Evolutionary conservation across 2,888 invertebrate genomes (phyloP).

Genomic region (Synanthedon formicaeformis): DNA sequence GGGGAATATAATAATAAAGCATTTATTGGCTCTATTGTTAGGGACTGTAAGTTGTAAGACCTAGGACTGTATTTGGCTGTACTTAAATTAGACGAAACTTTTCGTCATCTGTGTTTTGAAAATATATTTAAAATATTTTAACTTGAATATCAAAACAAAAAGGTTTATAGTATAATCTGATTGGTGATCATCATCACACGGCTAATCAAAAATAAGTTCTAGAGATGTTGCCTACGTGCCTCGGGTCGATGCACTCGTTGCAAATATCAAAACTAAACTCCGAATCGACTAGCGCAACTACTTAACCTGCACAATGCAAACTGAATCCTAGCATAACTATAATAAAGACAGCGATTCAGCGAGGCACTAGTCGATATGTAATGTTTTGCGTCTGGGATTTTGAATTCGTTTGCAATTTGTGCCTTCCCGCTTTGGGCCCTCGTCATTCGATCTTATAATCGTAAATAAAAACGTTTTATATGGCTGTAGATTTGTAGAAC

Average conservation of each 20-base stretch:
- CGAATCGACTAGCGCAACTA: neutral
- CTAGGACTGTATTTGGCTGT: no score
- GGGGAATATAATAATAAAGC: no score
- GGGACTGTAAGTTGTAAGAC: no score
- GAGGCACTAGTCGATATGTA: no score
- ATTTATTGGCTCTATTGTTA: no score
- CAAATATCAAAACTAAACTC: conserved; percentile 31
- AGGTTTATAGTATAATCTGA: no score
- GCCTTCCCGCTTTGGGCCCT: conserved; percentile 40
- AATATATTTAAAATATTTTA: no score
- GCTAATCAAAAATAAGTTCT: neutral
- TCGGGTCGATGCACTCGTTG: conserved; percentile 47
- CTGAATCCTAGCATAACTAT: neutral
- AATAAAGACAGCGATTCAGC: neutral
- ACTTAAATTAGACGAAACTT: no score
- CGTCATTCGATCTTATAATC: neutral
- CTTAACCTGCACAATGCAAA: neutral
- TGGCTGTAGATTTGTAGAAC: no score
- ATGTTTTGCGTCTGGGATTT: neutral
- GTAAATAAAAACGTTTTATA: neutral
- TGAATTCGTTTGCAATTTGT: conserved; percentile 35
- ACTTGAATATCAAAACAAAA: no score
- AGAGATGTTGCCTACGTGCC: conserved; percentile 21
- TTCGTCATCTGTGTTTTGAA: no score
- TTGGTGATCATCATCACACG: no score